Evolutionary conservation across 2,113 vertebrate genomes (phyloP), one percentile per base, ranked within the genome.

Genomic region (Pseudopodoces humilis): DNA sequence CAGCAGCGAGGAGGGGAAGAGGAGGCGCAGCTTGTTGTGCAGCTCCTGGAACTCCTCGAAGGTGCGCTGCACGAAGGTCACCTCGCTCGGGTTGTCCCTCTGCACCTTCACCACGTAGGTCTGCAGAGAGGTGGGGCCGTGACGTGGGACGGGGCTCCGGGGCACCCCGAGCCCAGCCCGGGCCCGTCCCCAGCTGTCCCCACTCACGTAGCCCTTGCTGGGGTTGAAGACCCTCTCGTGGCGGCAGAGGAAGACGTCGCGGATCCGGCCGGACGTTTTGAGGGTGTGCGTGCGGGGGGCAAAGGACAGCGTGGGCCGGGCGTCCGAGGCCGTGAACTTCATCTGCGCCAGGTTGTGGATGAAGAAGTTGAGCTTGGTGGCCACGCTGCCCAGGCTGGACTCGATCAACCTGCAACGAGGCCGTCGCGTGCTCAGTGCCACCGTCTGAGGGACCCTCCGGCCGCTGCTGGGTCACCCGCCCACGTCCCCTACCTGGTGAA

Each of bases 291-390:
- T 97, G 31, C 98, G 98, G 2, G 99, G 98, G 8, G 99, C 98
- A 11, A 99, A 99, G 25, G 99, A 99, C 37, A 99, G 98, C 13
- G 97, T 91, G 1, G 99, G 98, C 3, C 98, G 98, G 21, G 99
- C 98, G 2, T 99, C 99, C 0, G 98, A 98, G 15, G 98, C 98
- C 0, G 98, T 94, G 83, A 99, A 99, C 97, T 99, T 99, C 99
- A 99, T 99, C 98, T 99, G 99, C 2, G 99, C 99, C 98, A 99
- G 97, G 92, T 99, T 99, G 97, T 99, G 99, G 97, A 99, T 99
- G 98, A 99, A 99, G 98, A 99, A 99, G 97, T 99, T 99, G 64
- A 99, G 98, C 95, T 99, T 99, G 83, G 99, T 99, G 96, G 99
- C 99, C n/a, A 99, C 99, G 8, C 99, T 99, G 95, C 99, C 99